Evolutionary conservation across 1,140 invertebrate species (phyloP).

Genomic region (Oedothorax gibbosus): DNA sequence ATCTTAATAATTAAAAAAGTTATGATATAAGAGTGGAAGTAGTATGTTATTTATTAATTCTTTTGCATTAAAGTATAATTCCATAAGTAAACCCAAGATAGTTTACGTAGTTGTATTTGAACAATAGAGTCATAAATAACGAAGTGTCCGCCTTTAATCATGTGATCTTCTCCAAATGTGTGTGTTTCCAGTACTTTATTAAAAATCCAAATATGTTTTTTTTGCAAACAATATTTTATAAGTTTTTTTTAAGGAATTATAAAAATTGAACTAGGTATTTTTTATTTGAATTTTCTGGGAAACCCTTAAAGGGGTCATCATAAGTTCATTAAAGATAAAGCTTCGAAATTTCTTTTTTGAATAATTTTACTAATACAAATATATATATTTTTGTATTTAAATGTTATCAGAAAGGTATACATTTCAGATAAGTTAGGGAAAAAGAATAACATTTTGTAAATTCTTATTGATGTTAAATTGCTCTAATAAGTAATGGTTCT

Average conservation of each 20-base stretch:
- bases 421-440: background rate
- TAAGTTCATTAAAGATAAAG: background rate
- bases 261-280: background rate
- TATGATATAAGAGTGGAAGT: no score
- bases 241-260: background rate
- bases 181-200: no score
- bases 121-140: constrained; percentile 2
- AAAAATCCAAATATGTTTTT: no score
- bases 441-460: background rate
- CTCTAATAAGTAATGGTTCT: background rate
- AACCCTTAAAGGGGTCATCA: background rate
- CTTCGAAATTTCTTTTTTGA: background rate
- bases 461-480: background rate
- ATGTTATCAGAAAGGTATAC: background rate
- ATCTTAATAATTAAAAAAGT: no score
- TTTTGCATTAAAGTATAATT: no score
- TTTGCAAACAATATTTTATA: no score
- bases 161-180: no score
- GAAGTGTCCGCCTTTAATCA: no score
- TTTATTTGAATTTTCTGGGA: background rate
- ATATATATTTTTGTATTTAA: background rate
- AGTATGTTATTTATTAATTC: no score
- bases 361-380: background rate
- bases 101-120: background rate
- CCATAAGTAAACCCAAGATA: no score